Percentiles rank a stretch among this genome's conserved stretches.
phyloP scores from a whole-genome alignment of 2,797 vertebrate genomes.

The Lacerta agilis region DNA sequence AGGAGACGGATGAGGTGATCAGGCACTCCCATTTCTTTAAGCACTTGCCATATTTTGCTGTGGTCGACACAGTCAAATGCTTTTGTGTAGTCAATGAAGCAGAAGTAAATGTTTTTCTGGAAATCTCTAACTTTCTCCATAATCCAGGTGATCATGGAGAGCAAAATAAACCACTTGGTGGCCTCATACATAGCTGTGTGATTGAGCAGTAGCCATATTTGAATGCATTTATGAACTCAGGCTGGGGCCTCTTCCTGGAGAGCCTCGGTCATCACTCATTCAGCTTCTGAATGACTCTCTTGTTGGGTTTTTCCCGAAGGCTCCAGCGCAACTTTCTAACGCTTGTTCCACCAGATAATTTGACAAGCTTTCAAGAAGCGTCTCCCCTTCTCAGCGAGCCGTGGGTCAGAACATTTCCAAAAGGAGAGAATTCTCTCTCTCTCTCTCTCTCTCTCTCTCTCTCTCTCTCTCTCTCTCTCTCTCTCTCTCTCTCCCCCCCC shows the following conservation, averaged over 20 bases:
- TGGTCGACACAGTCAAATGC: too few species aligned
- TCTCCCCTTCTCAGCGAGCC: conserved; percentile 39
- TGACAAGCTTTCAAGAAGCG: conserved; percentile 48
- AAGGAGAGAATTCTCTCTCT: too few species aligned
- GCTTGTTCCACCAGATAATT: conserved; percentile 49
- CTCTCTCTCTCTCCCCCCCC: too few species aligned
- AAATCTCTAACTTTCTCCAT: too few species aligned
- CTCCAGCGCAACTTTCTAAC: conserved; percentile 38
- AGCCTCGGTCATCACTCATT: conserved; percentile 50
- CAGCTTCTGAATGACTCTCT: conserved; percentile 59
- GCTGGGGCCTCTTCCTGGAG: conserved; percentile 41
- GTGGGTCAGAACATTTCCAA: background rate
- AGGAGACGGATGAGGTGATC: too few species aligned
- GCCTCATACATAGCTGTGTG: background rate
- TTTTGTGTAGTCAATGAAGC: too few species aligned
- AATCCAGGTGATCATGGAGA: too few species aligned
- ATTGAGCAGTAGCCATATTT: fast-evolving
- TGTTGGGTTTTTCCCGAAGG: conserved; percentile 54
- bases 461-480: too few species aligned
- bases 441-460: too few species aligned
- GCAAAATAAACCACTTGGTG: background rate
- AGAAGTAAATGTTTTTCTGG: too few species aligned
- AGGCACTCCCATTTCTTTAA: too few species aligned
- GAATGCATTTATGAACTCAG: conserved; percentile 43
- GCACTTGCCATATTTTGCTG: too few species aligned